These are phyloP conservation scores for Melanogrammus aeglefinus DNA, from an alignment of 2,797 vertebrate species.

Conservation along the genomic window DNA sequence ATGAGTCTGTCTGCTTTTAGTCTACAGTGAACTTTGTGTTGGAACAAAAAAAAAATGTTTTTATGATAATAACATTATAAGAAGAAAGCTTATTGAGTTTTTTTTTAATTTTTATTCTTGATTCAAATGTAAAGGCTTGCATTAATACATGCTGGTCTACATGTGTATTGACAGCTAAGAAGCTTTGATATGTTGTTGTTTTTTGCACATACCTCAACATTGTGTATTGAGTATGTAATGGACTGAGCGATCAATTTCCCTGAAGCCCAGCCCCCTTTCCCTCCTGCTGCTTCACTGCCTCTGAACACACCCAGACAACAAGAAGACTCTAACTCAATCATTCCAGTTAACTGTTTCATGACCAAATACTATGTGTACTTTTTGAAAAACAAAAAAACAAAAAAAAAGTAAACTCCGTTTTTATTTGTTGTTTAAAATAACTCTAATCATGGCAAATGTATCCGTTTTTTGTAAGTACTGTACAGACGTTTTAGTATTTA, in stretches of 20 bases:
- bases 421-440: not conserved
- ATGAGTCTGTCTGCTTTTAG: not conserved
- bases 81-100: not conserved
- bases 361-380: not conserved
- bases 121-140: not conserved
- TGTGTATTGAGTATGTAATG: not conserved
- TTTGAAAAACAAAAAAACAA: not conserved
- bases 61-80: not conserved
- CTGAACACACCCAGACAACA: conserved; percentile 9
- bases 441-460: not conserved
- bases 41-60: conserved; percentile 2
- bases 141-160: conserved; percentile 34
- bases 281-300: conserved; percentile 18
- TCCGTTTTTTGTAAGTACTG: conserved; percentile 8
- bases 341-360: conserved; percentile 14
- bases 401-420: not conserved
- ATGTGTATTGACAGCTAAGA: conserved; percentile 23
- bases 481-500: conserved; percentile 13
- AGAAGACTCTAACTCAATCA: not conserved
- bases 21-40: conserved; percentile 3
- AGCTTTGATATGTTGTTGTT: conserved; percentile 14
- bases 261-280: not conserved
- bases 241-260: not conserved
- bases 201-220: not conserved
- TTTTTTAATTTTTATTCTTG: not conserved